Conservation (phyloP, 2,888 invertebrate species). For the Deilephila elpenor region DNA sequence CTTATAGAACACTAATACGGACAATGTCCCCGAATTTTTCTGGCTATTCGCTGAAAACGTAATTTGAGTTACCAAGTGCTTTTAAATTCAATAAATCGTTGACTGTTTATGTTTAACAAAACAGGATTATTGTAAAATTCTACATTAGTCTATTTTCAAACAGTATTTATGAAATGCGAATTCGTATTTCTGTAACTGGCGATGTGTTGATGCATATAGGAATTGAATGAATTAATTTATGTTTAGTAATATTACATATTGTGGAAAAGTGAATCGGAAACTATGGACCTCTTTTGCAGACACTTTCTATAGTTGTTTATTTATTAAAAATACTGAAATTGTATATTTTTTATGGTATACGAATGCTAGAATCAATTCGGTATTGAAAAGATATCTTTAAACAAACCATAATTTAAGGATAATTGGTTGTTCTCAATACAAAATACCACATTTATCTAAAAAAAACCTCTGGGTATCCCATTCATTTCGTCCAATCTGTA, state of each 20-base stretch:
- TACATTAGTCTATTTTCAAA: not conserved
- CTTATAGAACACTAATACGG: slow-evolving; percentile 73
- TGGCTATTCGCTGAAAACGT: slow-evolving; percentile 14
- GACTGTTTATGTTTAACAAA: not conserved
- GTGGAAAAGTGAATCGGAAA: not conserved
- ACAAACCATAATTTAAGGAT: too few relatives aligned
- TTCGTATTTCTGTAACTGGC: not conserved
- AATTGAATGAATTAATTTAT: not conserved
- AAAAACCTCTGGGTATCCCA: not conserved
- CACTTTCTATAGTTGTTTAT: too few relatives aligned
- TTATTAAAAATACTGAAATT: too few relatives aligned
- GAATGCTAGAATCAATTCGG: too few relatives aligned
- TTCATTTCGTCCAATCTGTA: not conserved
- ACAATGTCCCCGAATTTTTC: slow-evolving; percentile 52
- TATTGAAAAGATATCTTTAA: too few relatives aligned
- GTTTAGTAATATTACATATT: not conserved
- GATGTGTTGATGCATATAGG: not conserved
- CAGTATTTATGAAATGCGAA: not conserved
- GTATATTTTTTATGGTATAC: too few relatives aligned
- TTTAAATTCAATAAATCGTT: slow-evolving; percentile 20
- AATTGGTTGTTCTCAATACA: too few relatives aligned
- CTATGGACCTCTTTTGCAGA: too few relatives aligned
- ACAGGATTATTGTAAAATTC: not conserved
- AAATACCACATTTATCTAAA: not conserved
- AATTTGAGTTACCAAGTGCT: slow-evolving; percentile 30